Percentiles rank a stretch among this genome's conserved stretches.
Evolutionary conservation across 2,888 invertebrate genomes (phyloP).

Genomic region (Deilephila porcellus): DNA sequence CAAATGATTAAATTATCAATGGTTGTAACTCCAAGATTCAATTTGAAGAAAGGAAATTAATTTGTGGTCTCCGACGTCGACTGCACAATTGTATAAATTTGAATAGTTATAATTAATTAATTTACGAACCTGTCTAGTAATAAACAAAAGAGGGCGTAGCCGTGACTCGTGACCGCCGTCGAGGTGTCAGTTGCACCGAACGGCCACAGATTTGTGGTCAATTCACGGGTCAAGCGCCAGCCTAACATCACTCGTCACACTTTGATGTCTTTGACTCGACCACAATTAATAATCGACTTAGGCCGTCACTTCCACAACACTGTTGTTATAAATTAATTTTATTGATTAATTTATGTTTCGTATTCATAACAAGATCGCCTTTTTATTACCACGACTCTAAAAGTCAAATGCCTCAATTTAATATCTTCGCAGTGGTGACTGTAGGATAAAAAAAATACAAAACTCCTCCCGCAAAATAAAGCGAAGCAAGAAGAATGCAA

Average conservation of each 20-base stretch:
- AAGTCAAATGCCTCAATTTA: constrained; percentile 66
- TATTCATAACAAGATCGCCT: constrained; percentile 34
- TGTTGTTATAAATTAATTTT: background rate
- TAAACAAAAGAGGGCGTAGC: constrained; percentile 77
- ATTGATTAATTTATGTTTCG: background rate
- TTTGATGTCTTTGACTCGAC: constrained; percentile 59
- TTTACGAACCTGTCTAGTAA: constrained; percentile 65
- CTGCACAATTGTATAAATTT: constrained; percentile 41
- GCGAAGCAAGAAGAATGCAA: constrained; percentile 77
- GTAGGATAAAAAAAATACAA: constrained; percentile 66
- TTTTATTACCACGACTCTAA: constrained; percentile 44
- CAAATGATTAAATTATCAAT: constrained; percentile 27
- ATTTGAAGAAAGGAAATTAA: constrained; percentile 30
- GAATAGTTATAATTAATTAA: constrained; percentile 57
- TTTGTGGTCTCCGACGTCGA: constrained; percentile 25
- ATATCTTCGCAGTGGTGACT: constrained; percentile 60
- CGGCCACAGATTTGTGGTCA: constrained; percentile 80
- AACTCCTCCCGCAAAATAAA: constrained; percentile 69
- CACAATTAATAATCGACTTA: constrained; percentile 62
- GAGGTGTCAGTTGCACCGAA: constrained; percentile 70
- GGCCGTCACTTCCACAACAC: background rate
- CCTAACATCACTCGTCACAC: constrained; percentile 57
- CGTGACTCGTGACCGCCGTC: constrained; percentile 56
- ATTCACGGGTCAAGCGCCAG: constrained; percentile 57
- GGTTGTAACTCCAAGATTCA: constrained; percentile 28